phyloP scores from a whole-genome alignment of 2,113 vertebrate species.

The Amazona guildingii region DNA sequence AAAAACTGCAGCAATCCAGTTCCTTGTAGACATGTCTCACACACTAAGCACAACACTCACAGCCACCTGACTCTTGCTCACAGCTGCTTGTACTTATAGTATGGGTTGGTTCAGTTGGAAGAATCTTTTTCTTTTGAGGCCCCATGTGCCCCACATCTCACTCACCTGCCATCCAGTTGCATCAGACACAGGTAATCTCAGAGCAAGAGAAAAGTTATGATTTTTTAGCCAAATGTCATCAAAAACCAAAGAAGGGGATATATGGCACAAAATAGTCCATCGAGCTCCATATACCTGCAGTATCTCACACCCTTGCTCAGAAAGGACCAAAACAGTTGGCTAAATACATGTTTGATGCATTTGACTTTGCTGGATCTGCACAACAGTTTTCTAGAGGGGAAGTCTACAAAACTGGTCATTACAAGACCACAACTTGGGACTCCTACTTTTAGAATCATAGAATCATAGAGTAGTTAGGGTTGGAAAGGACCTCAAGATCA shows the following conservation, averaged over 20 bases:
- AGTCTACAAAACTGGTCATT: background rate
- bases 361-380: background rate
- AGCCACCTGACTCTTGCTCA: background rate
- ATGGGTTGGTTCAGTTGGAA: background rate
- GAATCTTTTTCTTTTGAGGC: background rate
- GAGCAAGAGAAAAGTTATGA: rapidly evolving
- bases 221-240: background rate
- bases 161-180: background rate
- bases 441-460: background rate
- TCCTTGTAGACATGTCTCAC: background rate
- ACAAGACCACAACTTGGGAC: background rate
- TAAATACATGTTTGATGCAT: background rate
- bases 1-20: background rate
- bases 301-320: background rate
- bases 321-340: background rate
- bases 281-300: background rate
- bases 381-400: background rate
- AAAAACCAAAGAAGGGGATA: background rate
- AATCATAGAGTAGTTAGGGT: too few relatives aligned
- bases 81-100: background rate
- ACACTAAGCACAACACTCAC: background rate
- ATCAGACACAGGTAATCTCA: background rate
- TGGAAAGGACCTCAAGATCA: too few relatives aligned
- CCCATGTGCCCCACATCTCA: background rate
- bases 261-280: background rate